Percentiles rank a stretch among this genome's conserved stretches.
Conservation (phyloP, 1,140 invertebrate genomes). For the Cydia fagiglandana region DNA sequence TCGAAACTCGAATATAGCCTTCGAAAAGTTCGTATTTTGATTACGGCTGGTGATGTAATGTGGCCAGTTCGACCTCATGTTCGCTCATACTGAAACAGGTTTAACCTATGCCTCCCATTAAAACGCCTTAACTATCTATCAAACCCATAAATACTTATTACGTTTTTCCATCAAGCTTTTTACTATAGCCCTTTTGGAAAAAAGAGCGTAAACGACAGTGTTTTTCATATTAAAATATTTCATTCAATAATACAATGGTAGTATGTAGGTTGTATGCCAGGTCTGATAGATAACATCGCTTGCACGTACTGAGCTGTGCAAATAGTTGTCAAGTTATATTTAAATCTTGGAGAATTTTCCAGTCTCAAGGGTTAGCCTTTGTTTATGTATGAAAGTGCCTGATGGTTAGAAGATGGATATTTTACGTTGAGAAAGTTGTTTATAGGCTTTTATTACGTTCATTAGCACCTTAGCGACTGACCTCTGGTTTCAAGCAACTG, state of each 20-base stretch:
- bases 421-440: background rate
- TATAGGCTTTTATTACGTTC: background rate
- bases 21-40: conserved; percentile 22
- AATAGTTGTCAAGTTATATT: conserved; percentile 12
- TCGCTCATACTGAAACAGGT: conserved; percentile 42
- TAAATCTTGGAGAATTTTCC: conserved; percentile 1
- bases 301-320: conserved; percentile 1
- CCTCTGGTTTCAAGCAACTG: background rate
- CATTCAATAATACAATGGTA: background rate
- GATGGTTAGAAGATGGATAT: too few relatives aligned
- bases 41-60: conserved; percentile 44
- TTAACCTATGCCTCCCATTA: conserved; percentile 26
- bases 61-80: conserved; percentile 42
- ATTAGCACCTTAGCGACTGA: background rate
- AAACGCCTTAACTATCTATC: background rate
- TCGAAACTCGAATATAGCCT: background rate
- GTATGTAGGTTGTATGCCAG: conserved; percentile 23
- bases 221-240: background rate
- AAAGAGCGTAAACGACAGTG: conserved; percentile 6
- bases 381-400: too few relatives aligned
- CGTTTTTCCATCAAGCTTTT: background rate
- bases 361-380: background rate
- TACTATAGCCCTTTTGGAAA: background rate
- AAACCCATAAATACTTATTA: background rate
- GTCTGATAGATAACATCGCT: conserved; percentile 23